These are phyloP conservation scores for Mactromeris polynyma DNA, from an alignment of 2,888 invertebrate genomes.

Conservation along the genomic window DNA sequence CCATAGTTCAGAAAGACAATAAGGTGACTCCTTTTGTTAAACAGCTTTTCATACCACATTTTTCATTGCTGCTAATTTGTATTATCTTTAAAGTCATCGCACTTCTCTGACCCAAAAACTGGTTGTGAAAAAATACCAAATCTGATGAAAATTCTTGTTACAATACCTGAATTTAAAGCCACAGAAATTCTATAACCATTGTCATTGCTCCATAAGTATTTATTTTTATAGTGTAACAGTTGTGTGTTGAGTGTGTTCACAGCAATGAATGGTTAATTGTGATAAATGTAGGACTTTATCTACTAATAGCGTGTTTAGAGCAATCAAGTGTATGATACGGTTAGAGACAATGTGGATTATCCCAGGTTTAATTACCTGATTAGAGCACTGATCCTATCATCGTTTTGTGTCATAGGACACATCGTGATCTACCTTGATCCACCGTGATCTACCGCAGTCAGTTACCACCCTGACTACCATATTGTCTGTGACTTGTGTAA, in stretches of 20 bases:
- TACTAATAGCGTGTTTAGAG: constrained; percentile 61
- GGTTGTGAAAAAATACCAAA: constrained; percentile 6
- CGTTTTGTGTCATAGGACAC: constrained; percentile 53
- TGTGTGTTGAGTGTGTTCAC: not conserved
- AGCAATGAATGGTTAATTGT: constrained; percentile 28
- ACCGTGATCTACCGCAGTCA: constrained; percentile 69
- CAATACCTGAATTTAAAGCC: not conserved
- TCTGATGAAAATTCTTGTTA: constrained; percentile 19
- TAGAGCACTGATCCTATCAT: constrained; percentile 59
- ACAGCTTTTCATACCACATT: constrained; percentile 41
- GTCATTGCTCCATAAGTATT: not conserved
- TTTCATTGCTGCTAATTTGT: constrained; percentile 60
- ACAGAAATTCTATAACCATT: constrained; percentile 3
- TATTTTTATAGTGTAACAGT: not conserved
- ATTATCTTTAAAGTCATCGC: constrained; percentile 57
- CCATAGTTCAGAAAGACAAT: constrained; percentile 53
- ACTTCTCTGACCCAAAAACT: constrained; percentile 11
- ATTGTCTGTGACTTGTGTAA: not conserved
- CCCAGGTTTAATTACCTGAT: constrained; percentile 66
- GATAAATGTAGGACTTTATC: constrained; percentile 36
- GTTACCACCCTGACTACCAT: constrained; percentile 52
- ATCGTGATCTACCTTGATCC: constrained; percentile 51
- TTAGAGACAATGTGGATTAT: constrained; percentile 68
- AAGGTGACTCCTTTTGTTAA: constrained; percentile 61
- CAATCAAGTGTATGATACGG: constrained; percentile 54